Conservation (phyloP, 2,888 invertebrate genomes). For the Crematogaster levior region DNA sequence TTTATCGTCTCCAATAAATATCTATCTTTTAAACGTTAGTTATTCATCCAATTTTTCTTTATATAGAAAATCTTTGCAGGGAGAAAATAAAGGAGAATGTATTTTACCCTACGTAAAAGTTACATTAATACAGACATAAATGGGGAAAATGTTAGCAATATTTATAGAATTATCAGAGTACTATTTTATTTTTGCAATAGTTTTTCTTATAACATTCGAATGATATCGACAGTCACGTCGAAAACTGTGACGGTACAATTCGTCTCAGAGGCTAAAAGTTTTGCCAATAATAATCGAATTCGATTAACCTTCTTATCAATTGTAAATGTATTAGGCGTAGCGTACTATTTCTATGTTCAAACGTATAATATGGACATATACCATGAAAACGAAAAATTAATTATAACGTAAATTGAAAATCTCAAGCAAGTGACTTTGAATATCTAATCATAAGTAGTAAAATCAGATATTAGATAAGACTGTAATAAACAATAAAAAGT, state of each 20-base stretch:
- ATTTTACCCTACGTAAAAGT: neutral
- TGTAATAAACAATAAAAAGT: neutral
- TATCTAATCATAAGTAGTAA: neutral
- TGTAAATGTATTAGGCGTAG: neutral
- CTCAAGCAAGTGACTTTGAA: neutral
- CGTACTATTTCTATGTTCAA: neutral
- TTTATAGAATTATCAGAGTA: neutral
- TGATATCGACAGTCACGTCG: conserved; percentile 1
- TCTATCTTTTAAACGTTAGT: neutral
- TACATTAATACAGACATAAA: neutral
- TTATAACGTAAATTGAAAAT: neutral
- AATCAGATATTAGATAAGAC: neutral
- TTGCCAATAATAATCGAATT: neutral
- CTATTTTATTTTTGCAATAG: neutral
- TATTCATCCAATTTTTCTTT: neutral
- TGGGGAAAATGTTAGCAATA: neutral
- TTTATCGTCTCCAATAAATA: neutral
- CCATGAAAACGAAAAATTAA: neutral
- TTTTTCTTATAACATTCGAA: neutral
- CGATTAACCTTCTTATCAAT: conserved; percentile 1
- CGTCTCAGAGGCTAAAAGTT: conserved; percentile 11
- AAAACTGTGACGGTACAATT: conserved; percentile 13
- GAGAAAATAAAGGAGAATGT: neutral
- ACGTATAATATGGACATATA: neutral
- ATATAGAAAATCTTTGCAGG: neutral